Base-by-base conservation (phyloP, 2,113 vertebrate genomes). In the Hiodon tergisus region DNA sequence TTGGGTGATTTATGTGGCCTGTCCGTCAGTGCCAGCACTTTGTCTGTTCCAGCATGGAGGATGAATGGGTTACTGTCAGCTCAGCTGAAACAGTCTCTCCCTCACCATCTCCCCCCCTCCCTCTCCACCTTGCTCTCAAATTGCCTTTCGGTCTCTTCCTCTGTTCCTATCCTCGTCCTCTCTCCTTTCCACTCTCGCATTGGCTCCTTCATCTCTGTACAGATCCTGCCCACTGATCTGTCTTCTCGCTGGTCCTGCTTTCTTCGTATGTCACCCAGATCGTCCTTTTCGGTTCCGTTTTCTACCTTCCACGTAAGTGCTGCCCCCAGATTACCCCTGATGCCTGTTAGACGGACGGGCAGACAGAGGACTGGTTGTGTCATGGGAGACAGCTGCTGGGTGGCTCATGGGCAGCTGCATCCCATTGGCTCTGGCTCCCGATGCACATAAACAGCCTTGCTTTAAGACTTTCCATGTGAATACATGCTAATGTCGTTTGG, bases 1-100 rank as follows among this genome's bases (percentile, higher is more conserved):
- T 81, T 80, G 84, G 89, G 91, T 98, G 97, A 99, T 98, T 96
- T 97, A 98, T 98, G 94, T 94, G 89, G 83, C 88, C 93, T 95
- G 90, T 95, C 95, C 93, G 86, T 85, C 92, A 80, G 90, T 89
- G 88, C 90, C 92, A 92, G 93, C 79, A 93, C 93, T 93, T 93
- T 94, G 94, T 94, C 93, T 95, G 93, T 90, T 90, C 88, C 93
- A 93, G 93, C 93, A 92, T 93, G 93, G 92, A 95, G 94, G 94
- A 97, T 95, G 93, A 93, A 97, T 96, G 94, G 90, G 9, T 81
- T 16, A 89, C 95, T 95, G 94, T 95, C 95, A 96, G 86, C 88
- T 81, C 80, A 75, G 79, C 82, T 31, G 31, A 57, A 58, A n/a
- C 73, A 3, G 52, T 65, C 61, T 11, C 62, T 59, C 31, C 13